Evolutionary conservation across 2,888 invertebrate genomes (phyloP), one percentile per base, ranked within the genome.

Genomic region (Leptopilina drosophilae): DNA sequence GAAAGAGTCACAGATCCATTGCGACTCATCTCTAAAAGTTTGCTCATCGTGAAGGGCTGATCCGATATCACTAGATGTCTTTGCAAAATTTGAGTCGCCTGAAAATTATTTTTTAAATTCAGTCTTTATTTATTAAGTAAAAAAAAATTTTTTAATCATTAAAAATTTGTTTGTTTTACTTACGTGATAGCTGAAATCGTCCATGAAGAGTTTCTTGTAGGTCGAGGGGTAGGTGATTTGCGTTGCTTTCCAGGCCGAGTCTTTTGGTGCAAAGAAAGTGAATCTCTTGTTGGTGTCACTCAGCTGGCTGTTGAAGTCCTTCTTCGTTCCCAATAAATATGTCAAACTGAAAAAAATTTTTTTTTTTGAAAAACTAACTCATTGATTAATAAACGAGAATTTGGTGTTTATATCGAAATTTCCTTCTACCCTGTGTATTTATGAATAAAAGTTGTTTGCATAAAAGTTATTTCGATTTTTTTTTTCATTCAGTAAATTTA

Each of bases 201-300:
- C 94, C 94, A 95, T 96, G 89, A 97, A 97, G 66, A 98, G 93
- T 88, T 97, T 97, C 92, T 97, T 97, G 91, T 96, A 95, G 14
- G 96, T 95, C 5, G 97, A 96, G 7, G 97, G 97, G 87, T 95
- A 95, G 84, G 94, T 94, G 78, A 95, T 93, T 90, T 95, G 94
- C 85, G 96, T 95, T 87, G 95, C 95, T 76, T 94, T 93, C 98
- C 98, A 98, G 77, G 98, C 98, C 88, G 95, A 95, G 90, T 99
- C 96, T 56, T 96, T 94, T 0, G 98, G 98, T 11, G 97, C 98
- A 89, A 98, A 98, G 92, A 96, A 97, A 0, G 98, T 98, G 92
- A 95, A 98, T 78, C 96, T 95, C 86, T 95, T 95, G 81, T 94
- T 94, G 83, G 95, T 94, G 85, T 96, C 95, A 87, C 95, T 95